Evolutionary conservation across 2,113 vertebrate genomes (phyloP), one percentile per base, ranked within the genome.

Genomic region (Pampusana beccarii): DNA sequence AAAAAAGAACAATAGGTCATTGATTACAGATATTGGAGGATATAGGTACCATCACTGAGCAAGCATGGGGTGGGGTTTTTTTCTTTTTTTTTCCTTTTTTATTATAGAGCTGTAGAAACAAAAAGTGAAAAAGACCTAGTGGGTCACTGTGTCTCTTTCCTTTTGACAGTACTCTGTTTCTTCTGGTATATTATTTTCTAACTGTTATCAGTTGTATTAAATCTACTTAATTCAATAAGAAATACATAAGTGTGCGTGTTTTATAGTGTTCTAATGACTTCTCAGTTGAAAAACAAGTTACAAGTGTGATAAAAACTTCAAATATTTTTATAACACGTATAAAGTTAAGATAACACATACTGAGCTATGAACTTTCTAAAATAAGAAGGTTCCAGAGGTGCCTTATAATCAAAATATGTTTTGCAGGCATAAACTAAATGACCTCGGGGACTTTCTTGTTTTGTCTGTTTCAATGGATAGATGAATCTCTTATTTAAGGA

Each of bases 391-490:
- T 96, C 70, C 40, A 88, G 82, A 93, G 15, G 57, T 95, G 70
- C 94, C 80, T 97, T 95, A 67, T 96, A 93, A 95, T 92, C 88
- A 93, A 50, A 91, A 78, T 88, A 81, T 60, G 46, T 92, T 97
- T 97, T 95, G 53, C 83, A 90, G 75, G 60, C 93, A 67, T 81
- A 91, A 91, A 51, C 67, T 93, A 56, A 87, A 75, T 85, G 83
- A 97, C 93, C 56, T 84, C 8, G 10, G 90, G 90, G 88, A 82
- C 48, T 85, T 95, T 74, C 29, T 92, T 95, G 61, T 78, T 97
- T 96, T 96, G 85, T 96, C 90, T 97, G 62, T 96, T 97, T 97
- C 69, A 92, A 38, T 70, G 73, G 89, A 36, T 89, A 97, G 85
- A 93, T 96, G 86, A 86, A 69, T 95, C 79, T 93, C 75, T 93